Evolutionary conservation across 2,113 vertebrate genomes (phyloP).

Genomic region (Asarcornis scutulata): DNA sequence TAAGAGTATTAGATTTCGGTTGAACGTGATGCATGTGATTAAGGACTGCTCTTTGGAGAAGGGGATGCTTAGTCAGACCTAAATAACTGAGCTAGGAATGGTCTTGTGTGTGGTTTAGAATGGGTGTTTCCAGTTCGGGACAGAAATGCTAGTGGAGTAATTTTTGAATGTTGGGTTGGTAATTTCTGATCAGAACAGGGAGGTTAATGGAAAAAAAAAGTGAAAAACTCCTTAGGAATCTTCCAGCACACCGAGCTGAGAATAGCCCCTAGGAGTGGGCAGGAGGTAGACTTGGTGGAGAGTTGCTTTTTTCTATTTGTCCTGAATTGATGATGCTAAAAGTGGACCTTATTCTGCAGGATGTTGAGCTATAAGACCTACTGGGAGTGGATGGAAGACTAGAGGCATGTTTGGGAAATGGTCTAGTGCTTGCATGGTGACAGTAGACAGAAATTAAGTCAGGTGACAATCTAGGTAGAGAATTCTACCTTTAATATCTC

Average conservation of each 20-base stretch:
- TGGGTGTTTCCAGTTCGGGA: neutral
- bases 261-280: neutral
- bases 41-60: neutral
- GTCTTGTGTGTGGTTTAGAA: neutral
- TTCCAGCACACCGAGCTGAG: neutral
- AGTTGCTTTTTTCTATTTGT: neutral
- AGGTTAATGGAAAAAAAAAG: neutral
- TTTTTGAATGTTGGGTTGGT: neutral
- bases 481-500: neutral
- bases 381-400: neutral
- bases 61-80: neutral
- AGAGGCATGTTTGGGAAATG: fast-evolving
- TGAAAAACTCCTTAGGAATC: neutral
- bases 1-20: neutral
- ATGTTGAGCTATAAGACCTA: neutral
- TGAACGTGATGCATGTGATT: fast-evolving
- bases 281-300: neutral
- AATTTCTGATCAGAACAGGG: neutral
- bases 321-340: neutral
- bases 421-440: neutral
- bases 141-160: neutral
- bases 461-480: neutral
- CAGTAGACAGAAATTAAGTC: neutral
- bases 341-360: neutral
- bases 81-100: neutral